Percentiles rank a stretch among this genome's conserved stretches.
Evolutionary conservation across 2,888 invertebrate genomes (phyloP).

Genomic region (Venusia cambrica): DNA sequence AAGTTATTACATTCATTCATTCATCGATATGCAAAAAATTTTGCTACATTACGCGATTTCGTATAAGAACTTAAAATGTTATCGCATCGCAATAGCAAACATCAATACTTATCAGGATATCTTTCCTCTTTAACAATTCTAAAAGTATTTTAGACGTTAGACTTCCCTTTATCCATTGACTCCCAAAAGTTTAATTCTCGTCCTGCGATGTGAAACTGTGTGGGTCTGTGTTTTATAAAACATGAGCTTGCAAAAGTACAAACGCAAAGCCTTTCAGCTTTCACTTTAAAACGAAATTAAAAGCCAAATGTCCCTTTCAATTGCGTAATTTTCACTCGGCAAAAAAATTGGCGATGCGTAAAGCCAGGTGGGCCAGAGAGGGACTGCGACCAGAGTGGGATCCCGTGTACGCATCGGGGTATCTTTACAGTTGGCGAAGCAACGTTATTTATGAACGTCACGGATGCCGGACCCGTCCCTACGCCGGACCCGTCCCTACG

Average conservation of each 20-base stretch:
- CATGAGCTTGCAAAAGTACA: slow-evolving; percentile 3
- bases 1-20: too few relatives aligned
- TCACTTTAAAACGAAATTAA: slow-evolving; percentile 13
- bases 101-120: too few relatives aligned
- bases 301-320: slow-evolving; percentile 16
- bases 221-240: too few relatives aligned
- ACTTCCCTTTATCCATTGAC: too few relatives aligned
- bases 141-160: too few relatives aligned
- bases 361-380: slow-evolving; percentile 15
- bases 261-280: slow-evolving; percentile 6
- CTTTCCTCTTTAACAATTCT: too few relatives aligned
- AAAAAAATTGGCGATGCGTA: slow-evolving; percentile 21
- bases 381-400: slow-evolving; percentile 34
- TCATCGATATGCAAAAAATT: too few relatives aligned
- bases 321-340: slow-evolving; percentile 17
- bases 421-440: slow-evolving; percentile 55
- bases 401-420: slow-evolving; percentile 49
- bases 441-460: slow-evolving; percentile 56
- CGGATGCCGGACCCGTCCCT: slow-evolving; percentile 23
- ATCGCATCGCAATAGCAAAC: too few relatives aligned
- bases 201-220: too few relatives aligned
- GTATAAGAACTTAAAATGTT: too few relatives aligned
- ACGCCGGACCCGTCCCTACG: slow-evolving; percentile 5
- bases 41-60: too few relatives aligned
- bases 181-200: too few relatives aligned